Evolutionary conservation across 2,888 invertebrate genomes (phyloP), one percentile per base, ranked within the genome.

Genomic region (Thereva unica): DNA sequence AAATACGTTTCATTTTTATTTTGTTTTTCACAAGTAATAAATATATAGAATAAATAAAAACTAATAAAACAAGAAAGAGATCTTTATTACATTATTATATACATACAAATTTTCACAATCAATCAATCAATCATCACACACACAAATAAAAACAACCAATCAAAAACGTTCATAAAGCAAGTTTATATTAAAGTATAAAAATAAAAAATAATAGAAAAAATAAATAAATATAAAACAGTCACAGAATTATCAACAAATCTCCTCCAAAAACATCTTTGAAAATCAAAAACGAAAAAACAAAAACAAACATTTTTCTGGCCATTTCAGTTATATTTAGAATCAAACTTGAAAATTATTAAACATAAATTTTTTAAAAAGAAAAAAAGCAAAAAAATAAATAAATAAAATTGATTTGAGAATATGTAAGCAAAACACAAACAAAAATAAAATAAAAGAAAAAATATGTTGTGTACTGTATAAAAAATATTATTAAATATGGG

Each of bases 141-240:
- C 40, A 50, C 38, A 23, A 4, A 9, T n/a, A 49, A 40, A 10
- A 49, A 34, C 50, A 75, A 76, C 80, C 80, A 78, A 76, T 80
- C 80, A 80, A 80, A 80, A 80, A 80, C 80, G 80, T 80, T 80
- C 80, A 59, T 67, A 68, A 38, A 38, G 10, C 38, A 53, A 37
- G 38, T 53, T 53, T 37, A 53, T 35, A 53, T 38, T 65, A 53
- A 47, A 67, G 57, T 56, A 34, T 35, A 55, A 69, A 64, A 55
- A 37, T 55, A 66, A 52, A n/a, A 66, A 66, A 64, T 55, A 67
- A 66, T 66, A 65, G 56, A 55, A 66, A 42, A 63, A 61, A 53
- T 45, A 37, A 38, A 65, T 55, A 42, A 55, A 54, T 1, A 37
- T 41, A 55, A 23, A 23, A 4, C 23, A 23, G 23, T 23, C 23